Evolutionary conservation across 2,888 invertebrate genomes (phyloP).

Genomic region (Apotomis capreana): DNA sequence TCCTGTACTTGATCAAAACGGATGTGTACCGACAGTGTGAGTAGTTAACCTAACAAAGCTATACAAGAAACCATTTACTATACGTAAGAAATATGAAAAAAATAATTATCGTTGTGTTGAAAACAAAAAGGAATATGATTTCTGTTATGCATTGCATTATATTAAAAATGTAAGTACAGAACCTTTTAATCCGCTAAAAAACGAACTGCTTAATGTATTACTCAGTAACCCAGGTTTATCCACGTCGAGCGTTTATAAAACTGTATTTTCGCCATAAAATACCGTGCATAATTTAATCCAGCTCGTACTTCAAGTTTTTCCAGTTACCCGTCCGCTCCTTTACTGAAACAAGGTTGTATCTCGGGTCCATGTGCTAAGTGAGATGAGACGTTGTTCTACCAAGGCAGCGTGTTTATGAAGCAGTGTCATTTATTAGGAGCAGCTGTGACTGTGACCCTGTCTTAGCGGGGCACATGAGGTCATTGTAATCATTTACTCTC

Average conservation of each 20-base stretch:
- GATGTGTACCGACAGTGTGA: too few relatives aligned
- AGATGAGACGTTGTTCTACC: conserved; percentile 15
- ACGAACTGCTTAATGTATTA: not conserved
- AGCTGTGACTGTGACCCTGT: conserved; percentile 40
- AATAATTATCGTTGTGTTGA: too few relatives aligned
- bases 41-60: too few relatives aligned
- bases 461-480: conserved; percentile 29
- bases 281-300: conserved; percentile 25
- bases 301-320: conserved; percentile 31
- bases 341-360: conserved; percentile 21
- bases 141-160: too few relatives aligned
- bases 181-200: not conserved
- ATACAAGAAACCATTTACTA: too few relatives aligned
- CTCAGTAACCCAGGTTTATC: not conserved
- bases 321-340: conserved; percentile 13
- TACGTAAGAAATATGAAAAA: too few relatives aligned
- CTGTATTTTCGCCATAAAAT: conserved; percentile 12
- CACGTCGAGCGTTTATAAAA: conserved; percentile 20
- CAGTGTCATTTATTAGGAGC: conserved; percentile 35
- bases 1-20: too few relatives aligned
- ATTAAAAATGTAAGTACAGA: not conserved
- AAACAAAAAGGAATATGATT: too few relatives aligned
- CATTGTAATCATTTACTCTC: conserved; percentile 29
- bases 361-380: not conserved
- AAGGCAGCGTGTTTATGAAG: conserved; percentile 28